Evolutionary conservation across 37 sponge, comb jelly and placozoan genomes (phyloP), one percentile per base, ranked within the genome.

Genomic region (Cliona cf. orientalis): DNA sequence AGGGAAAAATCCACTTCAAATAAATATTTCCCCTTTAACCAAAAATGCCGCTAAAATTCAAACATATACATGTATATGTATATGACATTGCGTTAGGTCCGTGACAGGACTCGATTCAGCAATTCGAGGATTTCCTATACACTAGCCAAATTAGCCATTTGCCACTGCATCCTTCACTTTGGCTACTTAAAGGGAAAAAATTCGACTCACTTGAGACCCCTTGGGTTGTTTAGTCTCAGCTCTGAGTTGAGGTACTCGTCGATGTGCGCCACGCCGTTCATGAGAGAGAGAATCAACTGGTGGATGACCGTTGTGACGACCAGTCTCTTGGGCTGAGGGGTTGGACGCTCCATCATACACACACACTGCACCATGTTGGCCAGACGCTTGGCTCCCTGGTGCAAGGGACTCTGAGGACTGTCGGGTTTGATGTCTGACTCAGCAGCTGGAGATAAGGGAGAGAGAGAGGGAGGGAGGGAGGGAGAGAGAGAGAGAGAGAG

Each of bases 131-230:
- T n/a, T n/a, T n/a, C n/a, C n/a, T n/a, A n/a, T n/a, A n/a, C n/a
- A n/a, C n/a, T n/a, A n/a, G n/a, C n/a, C n/a, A n/a, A n/a, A n/a
- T n/a, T n/a, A n/a, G n/a, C n/a, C n/a, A n/a, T n/a, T n/a, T n/a
- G n/a, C n/a, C n/a, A 53, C 17, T 53, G 56, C 19, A 53, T 19
- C 19, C 17, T 19, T 53, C 55, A 11, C 17, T 11, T 49, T 19
- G 14, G 14, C 17, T 49, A 11, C 55, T 49, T 19, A 49, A 62
- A 62, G 64, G 11, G 21, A 7, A 12, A 62, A 7, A 5, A 39
- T 42, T 77, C 6, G 14, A 53, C 85, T 76, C n/a, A 85, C 86
- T 85, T 85, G n/a, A 85, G 61, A 21, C 78, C 86, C 0, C 63
- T 31, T 28, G 38, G 67, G 23, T 78, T 70, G 25, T 72, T 42